Evolutionary conservation across 35 echinoderm and acorn worm genomes (phyloP).

Genomic region (Lytechinus variegatus): DNA sequence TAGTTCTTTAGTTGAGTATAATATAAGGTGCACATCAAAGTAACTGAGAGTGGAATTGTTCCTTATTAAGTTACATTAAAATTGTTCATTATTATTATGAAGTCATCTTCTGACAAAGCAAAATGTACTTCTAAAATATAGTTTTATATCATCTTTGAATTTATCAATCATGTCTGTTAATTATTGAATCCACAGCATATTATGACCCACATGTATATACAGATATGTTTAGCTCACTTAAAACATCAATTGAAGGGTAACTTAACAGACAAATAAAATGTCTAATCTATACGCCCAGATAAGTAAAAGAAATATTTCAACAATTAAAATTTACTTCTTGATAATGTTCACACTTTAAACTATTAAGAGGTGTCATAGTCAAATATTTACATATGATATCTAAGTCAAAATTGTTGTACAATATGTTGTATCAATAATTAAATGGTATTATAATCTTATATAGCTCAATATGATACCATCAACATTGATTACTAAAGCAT

Average conservation of each 20-base stretch:
- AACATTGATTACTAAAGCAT: background rate
- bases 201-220: background rate
- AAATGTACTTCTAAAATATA: background rate
- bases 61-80: too few relatives aligned
- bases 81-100: too few relatives aligned
- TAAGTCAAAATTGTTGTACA: background rate
- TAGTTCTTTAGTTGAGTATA: too few relatives aligned
- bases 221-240: too few relatives aligned
- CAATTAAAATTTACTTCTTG: background rate
- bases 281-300: background rate
- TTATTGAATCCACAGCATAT: background rate
- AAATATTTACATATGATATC: background rate
- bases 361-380: background rate
- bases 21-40: too few relatives aligned
- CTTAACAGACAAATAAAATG: background rate
- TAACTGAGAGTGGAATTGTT: too few relatives aligned
- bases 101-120: too few relatives aligned
- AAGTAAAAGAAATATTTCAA: background rate
- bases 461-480: background rate
- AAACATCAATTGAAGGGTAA: too few relatives aligned
- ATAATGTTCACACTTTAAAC: background rate
- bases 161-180: background rate
- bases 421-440: background rate
- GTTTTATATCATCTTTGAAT: background rate
- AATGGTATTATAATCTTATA: background rate